A percentile compares a stretch with the other conserved stretches of the same genome.
These are phyloP conservation scores for Dilophus febrilis DNA, from an alignment of 2,888 invertebrate species.

Conservation along the genomic window DNA sequence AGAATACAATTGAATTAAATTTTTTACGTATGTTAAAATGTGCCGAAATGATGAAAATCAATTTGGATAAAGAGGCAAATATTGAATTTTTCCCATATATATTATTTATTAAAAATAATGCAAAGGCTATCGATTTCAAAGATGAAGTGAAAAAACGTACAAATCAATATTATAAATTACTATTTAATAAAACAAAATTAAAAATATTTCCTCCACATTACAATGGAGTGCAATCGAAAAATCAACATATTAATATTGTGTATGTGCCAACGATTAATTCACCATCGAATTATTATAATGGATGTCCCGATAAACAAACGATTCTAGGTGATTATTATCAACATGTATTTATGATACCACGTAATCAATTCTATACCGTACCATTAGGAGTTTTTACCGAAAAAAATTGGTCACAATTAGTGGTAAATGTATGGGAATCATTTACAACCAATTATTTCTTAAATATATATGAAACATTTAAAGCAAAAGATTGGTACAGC, in stretches of 20 bases:
- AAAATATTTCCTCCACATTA: conserved; percentile 12
- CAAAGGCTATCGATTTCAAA: conserved; percentile 27
- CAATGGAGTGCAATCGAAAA: neutral
- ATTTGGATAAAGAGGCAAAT: conserved; percentile 40
- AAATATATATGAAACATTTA: conserved; percentile 16
- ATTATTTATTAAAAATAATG: conserved; percentile 67
- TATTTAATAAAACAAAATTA: conserved; percentile 19
- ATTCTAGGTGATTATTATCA: conserved; percentile 17
- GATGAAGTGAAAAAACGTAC: neutral
- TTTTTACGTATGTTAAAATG: conserved; percentile 41
- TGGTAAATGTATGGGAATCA: conserved; percentile 15
- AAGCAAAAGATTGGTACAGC: conserved; percentile 6
- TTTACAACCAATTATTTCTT: conserved; percentile 20
- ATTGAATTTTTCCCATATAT: conserved; percentile 69
- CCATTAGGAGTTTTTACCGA: conserved; percentile 14
- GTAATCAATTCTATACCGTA: conserved; percentile 5
- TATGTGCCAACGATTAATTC: neutral
- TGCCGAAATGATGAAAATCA: conserved; percentile 30
- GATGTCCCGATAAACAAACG: conserved; percentile 6
- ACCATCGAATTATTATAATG: neutral
- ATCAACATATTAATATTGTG: conserved; percentile 1
- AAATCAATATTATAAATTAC: conserved; percentile 13
- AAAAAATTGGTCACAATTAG: conserved; percentile 20
- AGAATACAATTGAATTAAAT: conserved; percentile 77
- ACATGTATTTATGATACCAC: conserved; percentile 21